Evolutionary conservation across 2,797 vertebrate genomes (phyloP).

Genomic region (Sylvilagus floridanus): DNA sequence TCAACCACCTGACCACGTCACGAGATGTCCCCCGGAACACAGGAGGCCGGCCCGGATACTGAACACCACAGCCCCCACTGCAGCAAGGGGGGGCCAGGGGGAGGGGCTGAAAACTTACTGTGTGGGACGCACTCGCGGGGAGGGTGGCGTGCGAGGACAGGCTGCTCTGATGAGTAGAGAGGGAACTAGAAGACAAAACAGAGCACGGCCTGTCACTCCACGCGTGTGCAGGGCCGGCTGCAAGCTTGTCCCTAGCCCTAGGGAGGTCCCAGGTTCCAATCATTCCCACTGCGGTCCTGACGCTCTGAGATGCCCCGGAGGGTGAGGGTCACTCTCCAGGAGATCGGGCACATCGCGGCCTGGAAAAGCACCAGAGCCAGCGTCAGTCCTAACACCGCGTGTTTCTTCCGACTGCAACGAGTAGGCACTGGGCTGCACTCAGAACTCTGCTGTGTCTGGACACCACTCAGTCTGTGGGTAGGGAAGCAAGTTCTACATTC

Average conservation of each 20-base stretch:
- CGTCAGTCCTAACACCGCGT: not conserved
- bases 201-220: not conserved
- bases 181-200: conserved; percentile 82
- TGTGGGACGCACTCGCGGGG: conserved; percentile 90
- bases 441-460: not conserved
- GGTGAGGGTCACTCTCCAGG: not conserved
- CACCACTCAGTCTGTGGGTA: not conserved
- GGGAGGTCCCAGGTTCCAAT: not conserved
- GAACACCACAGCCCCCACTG: not conserved
- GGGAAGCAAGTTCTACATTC: not conserved
- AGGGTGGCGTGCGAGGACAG: conserved; percentile 92
- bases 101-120: conserved; percentile 89
- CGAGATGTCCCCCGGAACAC: not conserved
- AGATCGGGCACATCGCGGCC: not conserved
- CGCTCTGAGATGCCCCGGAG: not conserved
- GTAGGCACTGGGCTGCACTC: not conserved
- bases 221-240: not conserved
- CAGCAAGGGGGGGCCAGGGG: not conserved
- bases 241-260: not conserved
- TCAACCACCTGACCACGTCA: not conserved
- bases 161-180: conserved; percentile 92
- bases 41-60: too few species aligned
- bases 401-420: not conserved
- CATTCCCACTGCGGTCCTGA: not conserved
- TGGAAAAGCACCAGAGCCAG: not conserved